A percentile compares a stretch with the other conserved stretches of the same genome.
Evolutionary conservation across 2,113 vertebrate species (phyloP).

Genomic region (Coptodon bakossiorum): DNA sequence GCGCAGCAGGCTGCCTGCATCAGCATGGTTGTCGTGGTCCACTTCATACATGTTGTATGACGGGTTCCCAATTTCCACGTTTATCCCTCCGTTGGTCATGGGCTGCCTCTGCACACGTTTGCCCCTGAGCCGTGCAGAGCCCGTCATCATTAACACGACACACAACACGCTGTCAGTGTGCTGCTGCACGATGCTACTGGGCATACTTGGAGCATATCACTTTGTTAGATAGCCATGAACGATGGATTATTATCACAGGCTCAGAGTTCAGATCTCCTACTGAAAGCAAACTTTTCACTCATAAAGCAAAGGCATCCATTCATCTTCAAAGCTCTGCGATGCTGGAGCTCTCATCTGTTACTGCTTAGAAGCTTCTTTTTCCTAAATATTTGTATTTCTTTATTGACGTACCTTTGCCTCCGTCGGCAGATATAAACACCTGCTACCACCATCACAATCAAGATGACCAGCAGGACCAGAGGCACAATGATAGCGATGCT

Average conservation of each 20-base stretch:
- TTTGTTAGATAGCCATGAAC: neutral
- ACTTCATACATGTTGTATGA: constrained; percentile 99
- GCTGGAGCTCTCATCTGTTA: neutral
- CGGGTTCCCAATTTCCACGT: constrained; percentile 97
- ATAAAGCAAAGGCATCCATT: neutral
- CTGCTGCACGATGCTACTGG: neutral
- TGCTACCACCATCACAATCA: constrained; percentile 89
- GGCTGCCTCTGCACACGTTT: constrained; percentile 95
- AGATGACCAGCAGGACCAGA: constrained; percentile 87
- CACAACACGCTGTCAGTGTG: neutral
- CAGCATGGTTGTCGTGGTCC: constrained; percentile 89
- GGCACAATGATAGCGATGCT: constrained; percentile 98
- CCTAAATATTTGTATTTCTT: neutral
- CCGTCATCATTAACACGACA: neutral
- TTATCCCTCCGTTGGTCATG: constrained; percentile 94
- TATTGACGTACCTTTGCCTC: constrained; percentile 82
- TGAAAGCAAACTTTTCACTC: neutral
- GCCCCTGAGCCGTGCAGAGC: constrained; percentile 70
- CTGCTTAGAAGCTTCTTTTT: neutral
- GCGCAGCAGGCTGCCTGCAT: constrained; percentile 84
- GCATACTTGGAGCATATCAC: neutral
- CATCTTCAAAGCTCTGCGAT: neutral
- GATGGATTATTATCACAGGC: neutral
- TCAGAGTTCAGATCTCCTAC: neutral
- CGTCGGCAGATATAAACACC: constrained; percentile 93